Evolutionary conservation across 2,113 vertebrate genomes (phyloP).

Genomic region (Otolemur garnettii): DNA sequence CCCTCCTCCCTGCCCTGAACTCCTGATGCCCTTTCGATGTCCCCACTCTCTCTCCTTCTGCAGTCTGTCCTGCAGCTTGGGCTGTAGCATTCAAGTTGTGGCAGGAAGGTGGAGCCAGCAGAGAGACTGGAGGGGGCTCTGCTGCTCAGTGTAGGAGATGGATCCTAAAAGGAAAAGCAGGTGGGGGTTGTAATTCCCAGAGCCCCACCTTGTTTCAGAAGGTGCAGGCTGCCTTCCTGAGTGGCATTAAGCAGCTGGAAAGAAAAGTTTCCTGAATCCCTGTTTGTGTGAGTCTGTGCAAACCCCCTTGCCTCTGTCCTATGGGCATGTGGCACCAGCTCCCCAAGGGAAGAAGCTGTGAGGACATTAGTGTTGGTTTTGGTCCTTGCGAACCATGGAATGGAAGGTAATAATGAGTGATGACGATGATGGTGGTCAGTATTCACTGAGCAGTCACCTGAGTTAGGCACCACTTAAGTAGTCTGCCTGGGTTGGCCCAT

Average conservation of each 20-base stretch:
- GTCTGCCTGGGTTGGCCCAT: not conserved
- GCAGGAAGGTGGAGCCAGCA: conserved; percentile 63
- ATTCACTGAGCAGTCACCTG: not conserved
- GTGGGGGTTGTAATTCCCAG: not conserved
- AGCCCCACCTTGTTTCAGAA: not conserved
- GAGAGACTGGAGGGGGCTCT: conserved; percentile 11
- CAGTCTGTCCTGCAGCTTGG: not conserved
- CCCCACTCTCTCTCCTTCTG: not conserved
- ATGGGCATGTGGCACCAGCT: not conserved
- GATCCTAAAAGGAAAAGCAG: conserved; percentile 37
- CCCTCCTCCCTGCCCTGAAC: not conserved
- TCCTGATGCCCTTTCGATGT: not conserved
- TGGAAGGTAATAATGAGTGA: not conserved
- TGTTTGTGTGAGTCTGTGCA: too few species aligned
- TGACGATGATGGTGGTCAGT: not conserved
- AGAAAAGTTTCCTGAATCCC: not conserved
- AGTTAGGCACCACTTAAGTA: not conserved
- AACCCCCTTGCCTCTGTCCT: not conserved
- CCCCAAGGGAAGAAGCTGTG: not conserved
- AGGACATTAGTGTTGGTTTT: not conserved
- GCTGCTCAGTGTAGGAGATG: conserved; percentile 23
- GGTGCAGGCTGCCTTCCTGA: not conserved
- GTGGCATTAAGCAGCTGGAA: not conserved
- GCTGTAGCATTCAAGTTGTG: not conserved
- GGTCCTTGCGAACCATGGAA: not conserved